These are phyloP conservation scores for Choristoneura fumiferana DNA, from an alignment of 1,140 invertebrate genomes.

Conservation along the genomic window DNA sequence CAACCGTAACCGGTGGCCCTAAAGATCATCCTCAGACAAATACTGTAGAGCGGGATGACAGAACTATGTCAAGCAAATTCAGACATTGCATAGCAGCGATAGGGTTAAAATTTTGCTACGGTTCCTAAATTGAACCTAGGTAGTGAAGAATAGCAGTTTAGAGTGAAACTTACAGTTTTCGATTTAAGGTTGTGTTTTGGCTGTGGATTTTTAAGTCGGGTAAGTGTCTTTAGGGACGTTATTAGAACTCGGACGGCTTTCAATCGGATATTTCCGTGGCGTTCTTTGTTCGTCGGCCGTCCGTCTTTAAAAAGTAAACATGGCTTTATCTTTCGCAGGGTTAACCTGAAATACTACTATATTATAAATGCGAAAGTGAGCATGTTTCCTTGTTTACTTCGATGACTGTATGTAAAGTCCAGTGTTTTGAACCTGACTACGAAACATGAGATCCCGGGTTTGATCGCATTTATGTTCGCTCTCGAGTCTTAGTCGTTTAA, in stretches of 20 bases:
- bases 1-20: neutral
- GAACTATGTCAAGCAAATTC: neutral
- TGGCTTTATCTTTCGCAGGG: neutral
- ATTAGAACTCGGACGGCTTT: slow-evolving; percentile 3
- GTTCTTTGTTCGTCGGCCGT: neutral
- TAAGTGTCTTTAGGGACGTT: neutral
- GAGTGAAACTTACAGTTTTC: neutral
- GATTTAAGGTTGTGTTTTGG: neutral
- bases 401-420: too few relatives aligned
- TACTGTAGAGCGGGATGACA: neutral
- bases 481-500: too few relatives aligned
- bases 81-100: neutral
- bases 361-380: too few relatives aligned
- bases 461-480: too few relatives aligned
- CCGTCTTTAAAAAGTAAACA: slow-evolving; percentile 2
- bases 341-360: too few relatives aligned
- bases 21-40: neutral
- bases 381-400: too few relatives aligned
- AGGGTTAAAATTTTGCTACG: neutral
- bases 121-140: neutral
- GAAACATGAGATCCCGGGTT: too few relatives aligned
- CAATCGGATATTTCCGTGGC: neutral
- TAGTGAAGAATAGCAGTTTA: neutral
- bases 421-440: too few relatives aligned
- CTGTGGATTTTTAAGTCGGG: neutral